These are phyloP conservation scores for Gryllus longicercus DNA, from an alignment of 2,888 invertebrate species.

Conservation along the genomic window DNA sequence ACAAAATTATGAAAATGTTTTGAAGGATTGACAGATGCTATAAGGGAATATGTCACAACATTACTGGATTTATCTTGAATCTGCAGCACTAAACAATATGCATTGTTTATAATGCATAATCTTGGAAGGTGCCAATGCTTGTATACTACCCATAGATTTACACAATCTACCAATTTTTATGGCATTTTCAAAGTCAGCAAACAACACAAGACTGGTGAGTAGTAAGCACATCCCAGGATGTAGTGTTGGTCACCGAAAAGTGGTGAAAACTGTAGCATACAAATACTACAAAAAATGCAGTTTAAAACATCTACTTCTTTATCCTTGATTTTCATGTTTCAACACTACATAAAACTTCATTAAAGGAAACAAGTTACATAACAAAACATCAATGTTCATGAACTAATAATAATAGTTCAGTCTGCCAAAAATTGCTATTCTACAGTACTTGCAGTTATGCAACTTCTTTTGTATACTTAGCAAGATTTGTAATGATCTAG, in stretches of 20 bases:
- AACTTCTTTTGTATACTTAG: not conserved
- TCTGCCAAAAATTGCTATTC: not conserved
- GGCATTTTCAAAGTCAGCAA: too few relatives aligned
- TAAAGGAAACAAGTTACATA: not conserved
- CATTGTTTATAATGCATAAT: too few relatives aligned
- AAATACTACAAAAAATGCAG: not conserved
- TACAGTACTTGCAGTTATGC: not conserved
- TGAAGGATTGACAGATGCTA: too few relatives aligned
- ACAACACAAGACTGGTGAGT: not conserved
- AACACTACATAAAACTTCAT: not conserved
- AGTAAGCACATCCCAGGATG: conserved; percentile 6
- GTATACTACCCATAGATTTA: too few relatives aligned
- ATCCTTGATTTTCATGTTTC: not conserved
- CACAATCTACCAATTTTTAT: too few relatives aligned
- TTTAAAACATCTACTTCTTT: not conserved
- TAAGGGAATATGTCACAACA: too few relatives aligned
- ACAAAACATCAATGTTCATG: not conserved
- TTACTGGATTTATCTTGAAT: too few relatives aligned
- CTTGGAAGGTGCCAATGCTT: too few relatives aligned
- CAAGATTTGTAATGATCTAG: not conserved
- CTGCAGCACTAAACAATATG: too few relatives aligned
- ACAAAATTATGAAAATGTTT: too few relatives aligned
- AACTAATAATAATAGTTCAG: not conserved
- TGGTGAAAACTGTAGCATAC: not conserved
- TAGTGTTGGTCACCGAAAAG: not conserved